Percentiles rank a stretch among this genome's conserved stretches.
These are phyloP conservation scores for Litocranius walleri DNA, from an alignment of 2,113 vertebrate genomes.

Conservation along the genomic window DNA sequence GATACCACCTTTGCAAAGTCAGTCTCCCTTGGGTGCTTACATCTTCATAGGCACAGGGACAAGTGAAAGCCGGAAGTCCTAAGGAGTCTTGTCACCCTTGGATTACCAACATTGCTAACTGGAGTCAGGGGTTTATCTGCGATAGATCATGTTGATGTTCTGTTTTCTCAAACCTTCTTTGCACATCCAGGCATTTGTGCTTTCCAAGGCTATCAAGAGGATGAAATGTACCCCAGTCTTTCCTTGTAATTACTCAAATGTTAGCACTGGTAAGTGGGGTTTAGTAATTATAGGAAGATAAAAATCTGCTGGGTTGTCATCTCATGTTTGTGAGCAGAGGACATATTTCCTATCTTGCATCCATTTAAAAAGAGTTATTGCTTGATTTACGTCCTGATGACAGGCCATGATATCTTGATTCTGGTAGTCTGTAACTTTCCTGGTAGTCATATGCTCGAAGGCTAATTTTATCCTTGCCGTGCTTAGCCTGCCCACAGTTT, in stretches of 20 bases:
- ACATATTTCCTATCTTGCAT: background rate
- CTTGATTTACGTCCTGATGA: slow-evolving; percentile 16
- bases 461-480: slow-evolving; percentile 14
- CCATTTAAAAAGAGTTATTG: slow-evolving; percentile 22
- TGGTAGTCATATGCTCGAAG: slow-evolving; percentile 5
- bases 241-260: background rate
- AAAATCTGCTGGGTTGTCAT: background rate
- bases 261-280: background rate
- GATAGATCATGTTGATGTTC: background rate
- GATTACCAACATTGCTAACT: background rate
- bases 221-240: background rate
- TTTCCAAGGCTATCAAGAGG: background rate
- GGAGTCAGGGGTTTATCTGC: background rate
- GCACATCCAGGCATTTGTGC: background rate
- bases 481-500: background rate
- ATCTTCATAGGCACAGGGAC: background rate
- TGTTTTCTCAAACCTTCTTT: background rate
- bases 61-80: background rate
- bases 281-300: background rate
- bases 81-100: background rate
- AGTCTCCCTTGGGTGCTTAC: background rate
- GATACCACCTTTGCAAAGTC: background rate
- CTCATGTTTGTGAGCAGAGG: background rate
- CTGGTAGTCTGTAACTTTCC: slow-evolving; percentile 15
- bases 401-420: slow-evolving; percentile 41